Evolutionary conservation across 2,888 invertebrate genomes (phyloP).

Genomic region (Rambutsinella grinnellia): DNA sequence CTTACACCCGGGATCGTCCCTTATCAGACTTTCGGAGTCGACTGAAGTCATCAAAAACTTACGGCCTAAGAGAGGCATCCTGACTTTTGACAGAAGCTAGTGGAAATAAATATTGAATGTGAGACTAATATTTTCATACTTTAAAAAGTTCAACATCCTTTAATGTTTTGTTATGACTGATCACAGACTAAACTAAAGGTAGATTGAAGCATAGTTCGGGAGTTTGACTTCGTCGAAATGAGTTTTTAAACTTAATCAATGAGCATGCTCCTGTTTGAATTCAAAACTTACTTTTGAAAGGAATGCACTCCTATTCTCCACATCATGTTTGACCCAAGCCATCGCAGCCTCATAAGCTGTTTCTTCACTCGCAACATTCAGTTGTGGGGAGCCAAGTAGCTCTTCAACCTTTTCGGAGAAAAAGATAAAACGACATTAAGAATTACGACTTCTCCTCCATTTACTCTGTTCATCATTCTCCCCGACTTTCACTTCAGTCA

Average conservation of each 20-base stretch:
- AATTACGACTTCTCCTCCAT: background rate
- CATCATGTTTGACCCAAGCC: constrained; percentile 78
- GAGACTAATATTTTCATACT: too few species aligned
- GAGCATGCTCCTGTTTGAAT: too few species aligned
- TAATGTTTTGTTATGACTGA: too few species aligned
- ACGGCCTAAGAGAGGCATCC: constrained; percentile 76
- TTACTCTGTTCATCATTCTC: background rate
- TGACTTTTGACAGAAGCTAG: constrained; percentile 77
- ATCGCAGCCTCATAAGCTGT: constrained; percentile 77
- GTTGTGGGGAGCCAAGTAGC: constrained; percentile 76
- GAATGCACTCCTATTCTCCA: constrained; percentile 74
- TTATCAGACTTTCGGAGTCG: constrained; percentile 76
- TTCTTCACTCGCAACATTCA: constrained; percentile 79
- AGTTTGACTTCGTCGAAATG: too few species aligned
- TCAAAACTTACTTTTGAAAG: constrained; percentile 73
- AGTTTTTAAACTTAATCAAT: too few species aligned
- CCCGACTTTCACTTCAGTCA: constrained; percentile 15
- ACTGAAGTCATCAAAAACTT: constrained; percentile 79
- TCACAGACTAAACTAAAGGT: too few species aligned
- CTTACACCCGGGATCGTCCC: constrained; percentile 76
- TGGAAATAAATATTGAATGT: too few species aligned
- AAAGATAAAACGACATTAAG: constrained; percentile 28
- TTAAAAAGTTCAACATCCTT: too few species aligned
- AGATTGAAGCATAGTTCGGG: too few species aligned
- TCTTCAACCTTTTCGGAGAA: constrained; percentile 73